Evolutionary conservation across 2,888 invertebrate species (phyloP).

Genomic region (Ectropis crepuscularia): DNA sequence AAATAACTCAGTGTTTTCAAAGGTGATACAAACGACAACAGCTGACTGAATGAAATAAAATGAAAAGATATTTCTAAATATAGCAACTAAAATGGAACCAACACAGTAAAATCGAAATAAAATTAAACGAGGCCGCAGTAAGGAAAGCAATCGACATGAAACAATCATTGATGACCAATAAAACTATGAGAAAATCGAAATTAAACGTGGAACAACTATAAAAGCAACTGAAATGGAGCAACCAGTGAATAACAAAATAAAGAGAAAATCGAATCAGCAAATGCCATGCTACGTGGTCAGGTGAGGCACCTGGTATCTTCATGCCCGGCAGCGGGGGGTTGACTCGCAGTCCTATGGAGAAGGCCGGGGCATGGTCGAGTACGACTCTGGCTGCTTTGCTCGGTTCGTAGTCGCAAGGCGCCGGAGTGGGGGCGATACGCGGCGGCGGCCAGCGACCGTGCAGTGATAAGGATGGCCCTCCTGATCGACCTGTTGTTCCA

Average conservation of each 20-base stretch:
- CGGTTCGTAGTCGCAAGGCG: conserved; percentile 95
- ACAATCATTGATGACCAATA: not conserved
- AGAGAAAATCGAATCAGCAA: conserved; percentile 11
- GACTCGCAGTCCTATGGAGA: conserved; percentile 86
- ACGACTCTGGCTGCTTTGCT: conserved; percentile 86
- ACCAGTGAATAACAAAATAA: not conserved
- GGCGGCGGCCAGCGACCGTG: conserved; percentile 91
- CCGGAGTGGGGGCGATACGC: conserved; percentile 89
- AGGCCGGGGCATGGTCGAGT: conserved; percentile 84
- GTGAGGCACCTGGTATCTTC: conserved; percentile 81
- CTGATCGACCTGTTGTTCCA: conserved; percentile 84
- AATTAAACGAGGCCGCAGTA: conserved; percentile 29
- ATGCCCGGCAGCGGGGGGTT: conserved; percentile 72
- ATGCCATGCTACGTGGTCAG: conserved; percentile 28
- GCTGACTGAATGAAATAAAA: not conserved
- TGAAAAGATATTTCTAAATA: not conserved
- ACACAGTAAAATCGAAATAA: not conserved
- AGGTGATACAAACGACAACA: not conserved
- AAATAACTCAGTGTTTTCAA: not conserved
- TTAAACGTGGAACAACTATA: too few species aligned
- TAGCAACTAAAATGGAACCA: not conserved
- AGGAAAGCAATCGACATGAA: not conserved
- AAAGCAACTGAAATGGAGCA: not conserved
- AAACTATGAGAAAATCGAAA: conserved; percentile 3
- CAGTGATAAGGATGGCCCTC: conserved; percentile 90